Evolutionary conservation across 2,113 vertebrate species (phyloP), one percentile per base, ranked within the genome.

Genomic region (Periophthalmodon schlosseri): DNA sequence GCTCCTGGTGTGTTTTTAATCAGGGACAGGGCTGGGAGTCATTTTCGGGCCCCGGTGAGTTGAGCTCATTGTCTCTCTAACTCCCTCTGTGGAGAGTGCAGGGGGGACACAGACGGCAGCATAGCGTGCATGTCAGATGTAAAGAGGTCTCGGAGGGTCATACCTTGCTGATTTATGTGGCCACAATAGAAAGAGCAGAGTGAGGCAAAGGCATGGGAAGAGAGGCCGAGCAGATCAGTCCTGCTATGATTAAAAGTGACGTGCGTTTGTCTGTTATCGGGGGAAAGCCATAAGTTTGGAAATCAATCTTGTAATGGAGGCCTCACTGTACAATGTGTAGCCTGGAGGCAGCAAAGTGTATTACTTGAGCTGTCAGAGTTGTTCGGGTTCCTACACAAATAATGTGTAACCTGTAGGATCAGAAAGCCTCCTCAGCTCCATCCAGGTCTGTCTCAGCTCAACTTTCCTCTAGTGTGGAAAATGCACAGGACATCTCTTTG

Each of bases 1-100:
- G 93, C 90, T 85, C 88, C 83, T 89, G 84, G 87, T 91, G 92
- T 96, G 94, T 93, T 95, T 93, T 94, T 94, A 94, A 95, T 96
- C 95, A 95, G 85, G 76, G 69, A 66, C 70, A 81, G 75, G 89
- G 86, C 92, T 94, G 93, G 89, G 90, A 91, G 88, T 93, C 89
- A 94, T 94, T 93, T 94, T 76, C 83, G 78, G 76, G 80, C 82
- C 83, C 85, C 80, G 63, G 80, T 84, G 84, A 34, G 63, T 89
- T 91, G 84, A 93, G 88, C 90, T 93, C 88, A 92, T 93, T 93
- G 92, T 93, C 92, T 92, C 87, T 88, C 77, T 85, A 71, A 83
- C 81, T 89, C 79, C 76, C 74, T 81, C 81, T 86, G 76, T 58
- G 78, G 85, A 77, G 81, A 73, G 75, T 76, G 44, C 21, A n/a